Evolutionary conservation across 2,113 vertebrate genomes (phyloP).

Genomic region (Corythoichthys haematopterus): DNA sequence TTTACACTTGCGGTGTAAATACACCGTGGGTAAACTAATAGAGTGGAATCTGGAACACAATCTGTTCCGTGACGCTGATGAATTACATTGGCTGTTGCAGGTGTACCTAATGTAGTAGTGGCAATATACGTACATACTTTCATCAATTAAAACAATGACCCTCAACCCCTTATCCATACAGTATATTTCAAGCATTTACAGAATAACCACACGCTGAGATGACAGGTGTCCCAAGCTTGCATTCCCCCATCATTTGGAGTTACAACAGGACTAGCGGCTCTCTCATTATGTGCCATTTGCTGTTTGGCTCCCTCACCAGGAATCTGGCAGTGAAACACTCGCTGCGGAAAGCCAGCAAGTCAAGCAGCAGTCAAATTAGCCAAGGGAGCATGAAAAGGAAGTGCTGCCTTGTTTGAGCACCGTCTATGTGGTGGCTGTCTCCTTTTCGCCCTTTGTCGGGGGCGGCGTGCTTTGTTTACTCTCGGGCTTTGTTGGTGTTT

Average conservation of each 20-base stretch:
- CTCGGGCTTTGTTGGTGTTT: conserved; percentile 32
- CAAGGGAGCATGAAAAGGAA: conserved; percentile 42
- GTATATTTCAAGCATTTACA: background rate
- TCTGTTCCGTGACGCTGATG: background rate
- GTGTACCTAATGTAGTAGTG: too few species aligned
- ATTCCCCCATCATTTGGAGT: background rate
- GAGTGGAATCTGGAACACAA: background rate
- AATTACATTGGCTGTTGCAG: background rate
- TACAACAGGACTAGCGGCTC: conserved; percentile 18
- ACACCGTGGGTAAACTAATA: conserved; percentile 12
- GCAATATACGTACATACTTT: background rate
- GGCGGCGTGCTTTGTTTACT: conserved; percentile 37
- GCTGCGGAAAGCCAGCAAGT: conserved; percentile 34
- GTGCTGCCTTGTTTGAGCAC: conserved; percentile 31
- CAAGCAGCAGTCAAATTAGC: conserved; percentile 28
- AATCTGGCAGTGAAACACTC: conserved; percentile 23
- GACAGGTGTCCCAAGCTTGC: conserved; percentile 35
- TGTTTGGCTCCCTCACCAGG: conserved; percentile 24
- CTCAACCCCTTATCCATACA: background rate
- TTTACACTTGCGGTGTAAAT: conserved; percentile 7
- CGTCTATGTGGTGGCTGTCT: conserved; percentile 1
- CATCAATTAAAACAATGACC: background rate
- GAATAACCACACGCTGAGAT: conserved; percentile 3
- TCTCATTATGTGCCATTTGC: conserved; percentile 40
- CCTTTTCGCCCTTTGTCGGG: conserved; percentile 21